Evolutionary conservation across 2,888 invertebrate genomes (phyloP), one percentile per base, ranked within the genome.

Genomic region (Ophion obscuratus): DNA sequence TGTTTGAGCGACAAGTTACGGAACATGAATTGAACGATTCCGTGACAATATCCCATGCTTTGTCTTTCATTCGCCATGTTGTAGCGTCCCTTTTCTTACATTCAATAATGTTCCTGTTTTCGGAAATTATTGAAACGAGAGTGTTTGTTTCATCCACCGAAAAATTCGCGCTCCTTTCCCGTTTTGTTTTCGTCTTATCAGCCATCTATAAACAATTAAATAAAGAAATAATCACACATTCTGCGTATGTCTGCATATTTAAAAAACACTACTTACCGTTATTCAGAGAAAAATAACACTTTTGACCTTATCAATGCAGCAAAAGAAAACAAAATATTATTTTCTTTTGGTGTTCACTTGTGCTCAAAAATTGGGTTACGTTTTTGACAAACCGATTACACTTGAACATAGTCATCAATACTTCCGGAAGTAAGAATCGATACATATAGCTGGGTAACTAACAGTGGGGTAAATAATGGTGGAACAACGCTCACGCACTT

Each of bases 401-500:
- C 59, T 14, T 59, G 59, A 10, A 59, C 59, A 59, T 27, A 64
- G 31, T 64, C 64, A 64, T 24, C 14, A 31, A 64, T 64, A 24
- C 14, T 64, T 64, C 64, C 64, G 64, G 27, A 64, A 64, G 64
- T 64, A 11, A 64, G 31, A 64, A 31, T 64, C 4, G 64, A 7
- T 27, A 64, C 24, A 27, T 64, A 64, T 64, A 14, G 27, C 64
- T 31, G 64, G 64, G 64, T 64, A 64, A 64, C 64, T 66, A 66
- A 66, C 31, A 66, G 66, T 66, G 17, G 66, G 66, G 11, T 62
- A 62, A 62, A 27, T 3, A 62, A 62, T 10, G 7, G 62, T 62
- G 62, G 62, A 62, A 62, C 62, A 81, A 62, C 59, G 78, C 31
- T 79, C 86, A 75, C 64, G 47, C 47, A 47, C 47, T 47, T 47